Evolutionary conservation across 2,113 vertebrate species (phyloP).

Genomic region (Miniopterus natalensis): DNA sequence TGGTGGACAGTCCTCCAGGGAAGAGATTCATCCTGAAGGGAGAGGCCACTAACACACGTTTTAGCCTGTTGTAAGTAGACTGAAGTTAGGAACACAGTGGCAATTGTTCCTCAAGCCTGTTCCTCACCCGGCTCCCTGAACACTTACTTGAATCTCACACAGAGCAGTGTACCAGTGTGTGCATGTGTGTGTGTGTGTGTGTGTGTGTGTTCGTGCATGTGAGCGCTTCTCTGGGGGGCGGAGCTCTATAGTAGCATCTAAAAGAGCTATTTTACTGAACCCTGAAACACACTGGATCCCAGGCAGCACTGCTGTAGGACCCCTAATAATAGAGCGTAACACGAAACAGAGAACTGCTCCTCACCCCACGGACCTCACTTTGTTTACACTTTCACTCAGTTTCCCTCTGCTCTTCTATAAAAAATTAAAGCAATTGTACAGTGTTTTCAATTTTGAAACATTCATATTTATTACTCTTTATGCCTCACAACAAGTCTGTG

Average conservation of each 20-base stretch:
- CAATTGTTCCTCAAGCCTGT: not conserved
- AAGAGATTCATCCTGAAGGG: not conserved
- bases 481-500: not conserved
- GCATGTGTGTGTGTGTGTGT: not conserved
- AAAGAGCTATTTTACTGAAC: not conserved
- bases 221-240: not conserved
- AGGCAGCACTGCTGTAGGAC: too few relatives aligned
- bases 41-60: too few relatives aligned
- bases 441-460: not conserved
- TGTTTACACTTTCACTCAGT: not conserved
- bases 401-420: not conserved
- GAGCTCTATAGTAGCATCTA: not conserved
- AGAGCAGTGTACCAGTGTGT: not conserved
- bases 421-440: not conserved
- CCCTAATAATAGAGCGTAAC: rapidly evolving
- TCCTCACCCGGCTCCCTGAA: not conserved
- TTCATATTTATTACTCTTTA: too few relatives aligned
- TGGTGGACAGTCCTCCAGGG: not conserved
- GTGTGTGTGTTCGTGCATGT: too few relatives aligned
- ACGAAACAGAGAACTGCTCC: not conserved
- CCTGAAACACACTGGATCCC: not conserved
- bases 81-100: not conserved
- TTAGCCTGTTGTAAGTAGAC: not conserved
- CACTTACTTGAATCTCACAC: not conserved
- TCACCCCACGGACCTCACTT: not conserved